Conservation (phyloP, 2,113 vertebrate species). For the Sapayoa aenigma region DNA sequence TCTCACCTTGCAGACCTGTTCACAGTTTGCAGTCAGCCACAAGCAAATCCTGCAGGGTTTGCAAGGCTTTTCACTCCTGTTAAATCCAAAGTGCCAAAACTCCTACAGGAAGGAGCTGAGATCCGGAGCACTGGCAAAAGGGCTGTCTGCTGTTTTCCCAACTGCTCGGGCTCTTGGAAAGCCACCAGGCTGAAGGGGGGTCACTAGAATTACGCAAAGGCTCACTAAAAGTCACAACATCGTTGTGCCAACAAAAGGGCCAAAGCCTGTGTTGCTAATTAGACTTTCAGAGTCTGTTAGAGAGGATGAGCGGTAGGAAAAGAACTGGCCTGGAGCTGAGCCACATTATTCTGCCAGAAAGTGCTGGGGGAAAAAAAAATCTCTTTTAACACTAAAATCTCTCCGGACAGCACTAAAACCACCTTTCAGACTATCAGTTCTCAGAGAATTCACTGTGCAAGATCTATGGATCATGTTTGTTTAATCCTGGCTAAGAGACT, state of each 20-base stretch:
- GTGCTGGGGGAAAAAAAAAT: not conserved
- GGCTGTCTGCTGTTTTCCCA: slow-evolving; percentile 31
- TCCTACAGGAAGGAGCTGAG: not conserved
- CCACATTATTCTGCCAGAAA: not conserved
- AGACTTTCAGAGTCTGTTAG: slow-evolving; percentile 6
- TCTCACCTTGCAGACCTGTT: not conserved
- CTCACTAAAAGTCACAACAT: not conserved
- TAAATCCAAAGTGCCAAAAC: not conserved
- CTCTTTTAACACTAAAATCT: not conserved
- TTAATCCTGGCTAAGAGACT: not conserved
- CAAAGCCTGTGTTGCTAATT: slow-evolving; percentile 29
- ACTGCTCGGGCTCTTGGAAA: slow-evolving; percentile 24
- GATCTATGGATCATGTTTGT: not conserved
- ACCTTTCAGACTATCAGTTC: not conserved
- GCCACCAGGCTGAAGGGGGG: not conserved
- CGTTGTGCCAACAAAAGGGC: not conserved
- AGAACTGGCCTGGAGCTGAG: slow-evolving; percentile 19
- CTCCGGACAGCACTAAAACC: not conserved
- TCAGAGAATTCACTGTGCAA: not conserved
- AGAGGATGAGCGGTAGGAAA: slow-evolving; percentile 4
- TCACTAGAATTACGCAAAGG: not conserved
- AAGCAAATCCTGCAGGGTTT: not conserved
- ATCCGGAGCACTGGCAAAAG: not conserved
- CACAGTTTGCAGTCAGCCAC: not conserved
- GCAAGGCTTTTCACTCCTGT: not conserved